Evolutionary conservation across 1,140 invertebrate genomes (phyloP).

Genomic region (Hesperophylax magnus): DNA sequence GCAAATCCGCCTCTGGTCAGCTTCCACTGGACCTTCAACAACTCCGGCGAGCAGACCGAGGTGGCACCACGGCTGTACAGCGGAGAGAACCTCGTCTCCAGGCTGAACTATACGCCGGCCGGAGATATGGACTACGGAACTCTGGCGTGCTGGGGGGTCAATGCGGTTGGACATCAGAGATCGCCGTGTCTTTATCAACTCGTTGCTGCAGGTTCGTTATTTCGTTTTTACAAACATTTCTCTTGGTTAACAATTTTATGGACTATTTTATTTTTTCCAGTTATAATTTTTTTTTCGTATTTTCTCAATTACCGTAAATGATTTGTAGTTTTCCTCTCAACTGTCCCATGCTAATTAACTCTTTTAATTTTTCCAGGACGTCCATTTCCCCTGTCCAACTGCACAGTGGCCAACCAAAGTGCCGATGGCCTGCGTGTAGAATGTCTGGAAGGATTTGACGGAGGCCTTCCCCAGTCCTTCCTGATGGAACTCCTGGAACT

Average conservation of each 20-base stretch:
- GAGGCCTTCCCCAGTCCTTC: conserved; percentile 85
- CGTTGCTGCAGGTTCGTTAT: conserved; percentile 74
- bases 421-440: conserved; percentile 84
- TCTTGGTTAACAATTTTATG: no score
- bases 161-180: conserved; percentile 85
- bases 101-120: conserved; percentile 86
- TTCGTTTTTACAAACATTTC: background rate
- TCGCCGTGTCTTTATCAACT: conserved; percentile 90
- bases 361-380: conserved; percentile 72
- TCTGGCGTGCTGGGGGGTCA: conserved; percentile 86
- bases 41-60: conserved; percentile 85
- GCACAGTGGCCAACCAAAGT: conserved; percentile 90
- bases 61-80: conserved; percentile 75
- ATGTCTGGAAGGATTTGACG: conserved; percentile 88
- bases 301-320: no score
- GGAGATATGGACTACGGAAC: conserved; percentile 91
- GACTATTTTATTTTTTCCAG: no score
- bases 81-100: conserved; percentile 78
- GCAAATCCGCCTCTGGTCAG: conserved; percentile 85
- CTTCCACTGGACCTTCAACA: conserved; percentile 93
- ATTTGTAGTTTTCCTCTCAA: no score
- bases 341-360: background rate
- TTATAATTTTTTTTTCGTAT: no score
- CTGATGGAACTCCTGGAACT: conserved; percentile 82
- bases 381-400: conserved; percentile 89